phyloP scores from a whole-genome alignment of 1,140 invertebrate genomes.

The Eriocheir sinensis region DNA sequence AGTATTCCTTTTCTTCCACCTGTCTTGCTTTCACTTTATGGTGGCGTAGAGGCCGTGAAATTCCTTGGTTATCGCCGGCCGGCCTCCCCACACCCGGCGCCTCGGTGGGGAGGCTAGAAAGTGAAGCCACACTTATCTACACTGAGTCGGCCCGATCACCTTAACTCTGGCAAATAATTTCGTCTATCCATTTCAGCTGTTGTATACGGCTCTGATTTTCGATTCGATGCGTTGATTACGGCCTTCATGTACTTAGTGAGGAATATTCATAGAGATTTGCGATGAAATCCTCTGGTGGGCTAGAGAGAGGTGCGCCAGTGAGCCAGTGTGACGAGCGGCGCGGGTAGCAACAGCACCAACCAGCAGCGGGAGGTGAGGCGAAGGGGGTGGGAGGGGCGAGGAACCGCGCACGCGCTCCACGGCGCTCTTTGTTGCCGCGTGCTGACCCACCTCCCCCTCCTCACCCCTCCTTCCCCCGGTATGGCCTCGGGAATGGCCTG shows the following conservation, averaged over 20 bases:
- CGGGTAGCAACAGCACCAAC: constrained; percentile 54
- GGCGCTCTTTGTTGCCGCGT: constrained; percentile 69
- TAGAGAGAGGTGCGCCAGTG: background rate
- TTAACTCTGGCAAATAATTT: background rate
- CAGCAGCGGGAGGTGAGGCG: background rate
- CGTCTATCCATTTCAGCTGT: background rate
- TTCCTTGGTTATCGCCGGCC: background rate
- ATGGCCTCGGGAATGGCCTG: background rate
- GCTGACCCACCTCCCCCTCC: constrained; percentile 47
- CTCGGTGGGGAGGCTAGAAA: constrained; percentile 9
- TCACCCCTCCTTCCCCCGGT: background rate
- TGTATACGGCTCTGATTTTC: background rate
- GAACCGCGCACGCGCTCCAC: constrained; percentile 60
- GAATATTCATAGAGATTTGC: no score
- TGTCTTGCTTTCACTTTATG: background rate
- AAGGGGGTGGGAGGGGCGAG: background rate
- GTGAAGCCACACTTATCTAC: background rate
- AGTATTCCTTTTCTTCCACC: background rate
- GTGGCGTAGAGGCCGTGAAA: background rate
- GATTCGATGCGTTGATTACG: no score
- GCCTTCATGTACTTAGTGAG: background rate
- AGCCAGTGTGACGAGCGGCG: background rate
- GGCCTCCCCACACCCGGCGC: background rate
- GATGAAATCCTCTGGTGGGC: background rate
- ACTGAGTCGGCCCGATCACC: background rate